phyloP scores from a whole-genome alignment of 2,888 invertebrate genomes.

The Phyllotreta striolata region DNA sequence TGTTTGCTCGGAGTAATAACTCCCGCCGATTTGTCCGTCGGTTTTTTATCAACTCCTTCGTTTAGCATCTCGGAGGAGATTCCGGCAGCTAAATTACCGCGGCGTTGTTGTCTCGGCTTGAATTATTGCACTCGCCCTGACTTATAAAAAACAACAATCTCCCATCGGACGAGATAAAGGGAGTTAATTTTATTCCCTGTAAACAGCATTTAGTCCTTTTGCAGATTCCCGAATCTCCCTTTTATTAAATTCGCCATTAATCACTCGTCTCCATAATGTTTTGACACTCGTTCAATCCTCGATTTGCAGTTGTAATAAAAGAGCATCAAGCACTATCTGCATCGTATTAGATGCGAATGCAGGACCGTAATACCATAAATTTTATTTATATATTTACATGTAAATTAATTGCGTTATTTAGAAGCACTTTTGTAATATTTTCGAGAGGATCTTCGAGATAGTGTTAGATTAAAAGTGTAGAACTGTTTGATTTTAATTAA shows the following conservation, averaged over 20 bases:
- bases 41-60: too few species aligned
- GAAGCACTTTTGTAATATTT: neutral
- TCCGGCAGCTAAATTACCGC: too few species aligned
- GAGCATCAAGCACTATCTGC: slow-evolving; percentile 46
- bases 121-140: neutral
- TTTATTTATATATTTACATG: too few species aligned
- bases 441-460: neutral
- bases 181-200: slow-evolving; percentile 10
- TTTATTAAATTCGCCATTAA: slow-evolving; percentile 38
- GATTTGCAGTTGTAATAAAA: slow-evolving; percentile 53
- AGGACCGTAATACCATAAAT: slow-evolving; percentile 4
- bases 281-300: slow-evolving; percentile 54
- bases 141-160: neutral
- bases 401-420: neutral
- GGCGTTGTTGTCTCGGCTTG: too few species aligned
- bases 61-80: too few species aligned
- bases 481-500: neutral
- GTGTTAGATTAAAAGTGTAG: neutral
- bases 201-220: slow-evolving; percentile 14
- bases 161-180: neutral
- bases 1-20: too few species aligned
- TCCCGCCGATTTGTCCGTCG: too few species aligned
- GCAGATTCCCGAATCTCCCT: slow-evolving; percentile 17
- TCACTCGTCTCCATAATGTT: slow-evolving; percentile 48
- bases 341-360: slow-evolving; percentile 33